Evolutionary conservation across 37 sponge, comb jelly and placozoan genomes (phyloP).

Genomic region (Crambe crambe): DNA sequence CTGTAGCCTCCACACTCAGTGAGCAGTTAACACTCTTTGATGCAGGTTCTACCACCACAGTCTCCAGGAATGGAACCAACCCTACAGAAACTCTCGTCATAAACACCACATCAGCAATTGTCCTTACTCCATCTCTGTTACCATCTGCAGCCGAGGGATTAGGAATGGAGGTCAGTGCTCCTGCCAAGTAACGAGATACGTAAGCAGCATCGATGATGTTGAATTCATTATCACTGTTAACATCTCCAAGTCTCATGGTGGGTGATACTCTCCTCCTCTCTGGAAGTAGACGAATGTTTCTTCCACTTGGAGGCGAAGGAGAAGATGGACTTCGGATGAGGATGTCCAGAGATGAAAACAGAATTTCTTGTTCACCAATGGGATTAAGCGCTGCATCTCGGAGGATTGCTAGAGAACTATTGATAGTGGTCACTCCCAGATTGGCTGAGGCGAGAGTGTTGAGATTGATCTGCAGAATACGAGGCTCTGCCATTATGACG

Average conservation of each 20-base stretch:
- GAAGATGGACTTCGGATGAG: not conserved
- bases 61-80: conserved; percentile 36
- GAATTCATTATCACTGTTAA: conserved; percentile 21
- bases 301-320: not conserved
- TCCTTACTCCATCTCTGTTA: conserved; percentile 21
- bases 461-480: conserved; percentile 22
- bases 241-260: conserved; percentile 3
- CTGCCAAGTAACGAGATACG: not conserved
- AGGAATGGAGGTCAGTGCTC: not conserved
- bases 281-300: too few relatives aligned
- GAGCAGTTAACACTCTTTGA: conserved; percentile 3
- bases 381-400: not conserved
- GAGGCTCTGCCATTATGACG: conserved; percentile 7
- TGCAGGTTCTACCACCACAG: not conserved
- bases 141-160: not conserved
- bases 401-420: not conserved
- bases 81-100: conserved; percentile 24
- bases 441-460: not conserved
- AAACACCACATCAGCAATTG: conserved; percentile 45
- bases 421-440: conserved; percentile 6
- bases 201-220: conserved; percentile 36
- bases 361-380: not conserved
- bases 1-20: conserved; percentile 7
- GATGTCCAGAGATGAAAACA: not conserved
- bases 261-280: not conserved